Base-by-base conservation (phyloP, 1,140 invertebrate genomes). In the Lepidurus arcticus region DNA sequence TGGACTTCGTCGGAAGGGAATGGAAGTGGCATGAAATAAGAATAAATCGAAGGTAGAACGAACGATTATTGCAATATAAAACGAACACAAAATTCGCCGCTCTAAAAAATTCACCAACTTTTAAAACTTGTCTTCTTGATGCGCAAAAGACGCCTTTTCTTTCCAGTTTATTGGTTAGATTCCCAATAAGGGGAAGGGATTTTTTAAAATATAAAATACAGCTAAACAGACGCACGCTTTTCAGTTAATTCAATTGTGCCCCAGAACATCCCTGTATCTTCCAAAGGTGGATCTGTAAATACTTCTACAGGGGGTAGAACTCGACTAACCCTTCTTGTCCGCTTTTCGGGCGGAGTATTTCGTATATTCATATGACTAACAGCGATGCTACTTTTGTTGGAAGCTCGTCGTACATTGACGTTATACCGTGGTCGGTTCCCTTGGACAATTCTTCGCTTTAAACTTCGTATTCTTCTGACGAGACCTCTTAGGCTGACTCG, bases 311-410 rank as follows among this genome's bases (percentile, higher is more conserved):
- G 16, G 53, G 53, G 53, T 16, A 13, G 53, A 21, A 65, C 53
- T 9, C 53, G 53, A 65, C 53, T 65, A 7, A 65, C 53, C 21
- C 53, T 13, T 65, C 53, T 9, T 21, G 53, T 65, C 53, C 53
- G 53, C 21, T 21, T 65, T 65, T 65, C 53, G 21, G 53, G 53
- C 53, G 53, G 53, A 21, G 53, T 65, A 65, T 65, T 65, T n/a
- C 53, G 53, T 65, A 65, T 65, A 7, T 21, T 21, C 53, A 65
- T 21, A 21, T 65, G 53, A 65, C 53, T 65, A 65, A 65, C 53
- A 65, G 53, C 53, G 53, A 65, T 65, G n/a, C 53, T 65, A 65
- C 53, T 65, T 65, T 65, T 65, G 21, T 65, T 65, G 53, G 53
- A 65, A 65, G 53, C 9, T 21, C 53, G 53, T 65, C 53, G 53